Base-by-base conservation (phyloP, 2,888 invertebrate species). In the Flexamia atlantica region DNA sequence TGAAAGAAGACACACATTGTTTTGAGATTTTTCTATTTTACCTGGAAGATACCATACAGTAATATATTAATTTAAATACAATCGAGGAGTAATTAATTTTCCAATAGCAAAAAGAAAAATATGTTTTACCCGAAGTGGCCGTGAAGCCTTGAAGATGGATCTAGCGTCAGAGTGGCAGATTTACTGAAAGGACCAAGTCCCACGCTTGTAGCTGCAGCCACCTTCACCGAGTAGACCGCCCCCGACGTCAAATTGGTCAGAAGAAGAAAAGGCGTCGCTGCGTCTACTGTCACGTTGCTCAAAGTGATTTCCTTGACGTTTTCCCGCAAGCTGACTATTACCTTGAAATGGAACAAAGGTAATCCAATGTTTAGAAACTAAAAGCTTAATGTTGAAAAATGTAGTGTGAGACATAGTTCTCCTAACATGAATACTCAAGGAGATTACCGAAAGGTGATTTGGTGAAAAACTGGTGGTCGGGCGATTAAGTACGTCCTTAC, bases 191-290 rank as follows among this genome's bases (percentile, higher is more conserved):
- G 96, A 1, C 98, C 98, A 64, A 94, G 90, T 32, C 98, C 98
- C 20, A 95, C 94, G 86, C 94, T 92, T 53, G 97, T 98, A 87
- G 94, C 93, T 23, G 97, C 97, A 28, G 97, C 96, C 79, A 97
- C 95, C 90, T 95, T 94, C 10, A 98, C 95, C 28, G 94, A 94
- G 90, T 98, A 98, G 86, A 95, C 94, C 86, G 96, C 94, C 87
- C 96, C 96, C 74, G 95, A 94, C 57, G 95, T 95, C 87, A 98
- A 92, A 91, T 97, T 97, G 85, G 95, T 95, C 89, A 98, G 91
- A 68, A 96, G 93, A 36, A 97, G 92, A 68, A 95, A 95, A 10
- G 93, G 93, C 0, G 95, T 94, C 12, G 92, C 92, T 86, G 94
- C 93, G 89, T 95, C 94, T 68, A 96, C 95, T 76, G 94, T 94